Evolutionary conservation across 2,797 vertebrate genomes (phyloP), one percentile per base, ranked within the genome.

Genomic region (Pogoniulus pusillus): DNA sequence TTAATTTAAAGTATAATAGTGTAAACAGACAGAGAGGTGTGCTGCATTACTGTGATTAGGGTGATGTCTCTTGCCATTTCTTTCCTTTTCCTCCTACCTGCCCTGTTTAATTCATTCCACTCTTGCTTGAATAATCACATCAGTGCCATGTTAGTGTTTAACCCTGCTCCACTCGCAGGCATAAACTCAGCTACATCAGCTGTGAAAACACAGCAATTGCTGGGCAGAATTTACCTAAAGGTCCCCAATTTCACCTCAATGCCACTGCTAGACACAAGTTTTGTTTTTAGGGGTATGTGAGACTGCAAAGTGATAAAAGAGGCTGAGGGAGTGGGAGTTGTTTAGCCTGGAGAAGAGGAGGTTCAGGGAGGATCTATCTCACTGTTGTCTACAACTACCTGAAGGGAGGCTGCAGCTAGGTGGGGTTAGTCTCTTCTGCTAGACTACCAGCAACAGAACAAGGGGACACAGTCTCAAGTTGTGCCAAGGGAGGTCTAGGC

Each of bases 1-100:
- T 93, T 90, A 92, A 90, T 92, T 83, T 93, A 82, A 95, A 93
- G 62, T 82, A 84, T 89, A 93, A 91, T 81, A 83, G 75, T 59
- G 78, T 82, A 94, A 96, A 93, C 73, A 95, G 78, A 92, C 49
- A 90, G 65, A 82, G 82, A 79, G 13, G 8, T 65, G 87, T 85
- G 75, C 76, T 91, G 89, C 82, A 68, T 95, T 93, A 82, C 70
- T 64, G 34, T 91, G 76, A 94, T 91, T 58, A 90, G 63, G 86
- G 64, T 63, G 87, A 87, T 65, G 73, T 83, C 69, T 91, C 71
- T 87, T 10, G 10, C 57, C 32, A 19, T 87, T 90, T 78, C 86
- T 87, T 83, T 51, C 82, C 63, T 49, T 85, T 87, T 76, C 68
- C 73, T 91, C 80, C 79, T 69, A 75, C 85, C 65, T 73, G 79